These are phyloP conservation scores for Perca fluviatilis DNA, from an alignment of 2,113 vertebrate species.

Conservation along the genomic window DNA sequence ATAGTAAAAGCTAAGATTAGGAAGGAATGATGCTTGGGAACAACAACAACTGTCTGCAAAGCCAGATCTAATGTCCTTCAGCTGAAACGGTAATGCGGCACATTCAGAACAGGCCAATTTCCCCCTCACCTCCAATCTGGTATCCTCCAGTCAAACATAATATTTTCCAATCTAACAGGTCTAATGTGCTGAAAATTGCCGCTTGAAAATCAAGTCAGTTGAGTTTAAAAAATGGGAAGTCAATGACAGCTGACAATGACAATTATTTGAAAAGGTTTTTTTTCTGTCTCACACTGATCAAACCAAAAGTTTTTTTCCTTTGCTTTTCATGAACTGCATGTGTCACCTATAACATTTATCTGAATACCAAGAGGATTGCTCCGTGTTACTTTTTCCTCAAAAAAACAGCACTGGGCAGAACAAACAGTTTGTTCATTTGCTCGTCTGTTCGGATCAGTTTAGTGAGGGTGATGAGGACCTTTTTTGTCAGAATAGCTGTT, in stretches of 20 bases:
- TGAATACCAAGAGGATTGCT: conserved; percentile 32
- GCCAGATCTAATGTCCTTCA: conserved; percentile 39
- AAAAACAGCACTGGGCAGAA: conserved; percentile 20
- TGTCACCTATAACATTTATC: conserved; percentile 34
- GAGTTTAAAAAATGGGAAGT: conserved; percentile 35
- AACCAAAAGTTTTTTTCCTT: neutral
- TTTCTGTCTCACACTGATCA: neutral
- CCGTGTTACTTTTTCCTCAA: neutral
- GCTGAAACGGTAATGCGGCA: conserved; percentile 5
- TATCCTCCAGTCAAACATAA: conserved; percentile 47
- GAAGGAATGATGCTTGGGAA: neutral
- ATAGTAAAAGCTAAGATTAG: conserved; percentile 15
- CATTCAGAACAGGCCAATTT: conserved; percentile 32
- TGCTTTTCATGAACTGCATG: conserved; percentile 15
- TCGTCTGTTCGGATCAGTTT: conserved; percentile 47
- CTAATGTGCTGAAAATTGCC: conserved; percentile 43
- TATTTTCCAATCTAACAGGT: conserved; percentile 53
- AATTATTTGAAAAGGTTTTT: conserved; percentile 18
- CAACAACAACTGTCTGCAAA: conserved; percentile 3
- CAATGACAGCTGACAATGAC: conserved; percentile 29
- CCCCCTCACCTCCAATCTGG: conserved; percentile 30
- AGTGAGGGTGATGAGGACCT: conserved; percentile 22
- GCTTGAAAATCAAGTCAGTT: conserved; percentile 12
- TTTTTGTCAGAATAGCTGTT: conserved; percentile 36
- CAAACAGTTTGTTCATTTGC: conserved; percentile 30